Percentiles rank a stretch among this genome's conserved stretches.
Conservation (phyloP, 2,797 vertebrate species). For the Otolemur crassicaudatus region DNA sequence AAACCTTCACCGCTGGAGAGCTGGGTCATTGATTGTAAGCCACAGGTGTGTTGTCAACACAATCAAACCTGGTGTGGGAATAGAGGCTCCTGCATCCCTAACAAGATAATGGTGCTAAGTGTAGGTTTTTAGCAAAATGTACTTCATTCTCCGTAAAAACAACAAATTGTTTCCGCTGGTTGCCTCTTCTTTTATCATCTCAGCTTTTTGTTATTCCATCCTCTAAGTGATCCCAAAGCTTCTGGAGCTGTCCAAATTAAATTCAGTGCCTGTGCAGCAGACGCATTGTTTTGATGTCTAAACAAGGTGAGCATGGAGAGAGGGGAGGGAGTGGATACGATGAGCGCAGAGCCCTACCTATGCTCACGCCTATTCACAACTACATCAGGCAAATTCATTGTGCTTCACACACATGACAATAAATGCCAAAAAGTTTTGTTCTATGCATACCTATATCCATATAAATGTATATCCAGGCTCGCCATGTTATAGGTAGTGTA, state of each 20-base stretch:
- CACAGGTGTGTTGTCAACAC: conserved; percentile 69
- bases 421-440: background rate
- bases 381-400: background rate
- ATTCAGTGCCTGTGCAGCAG: background rate
- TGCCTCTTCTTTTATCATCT: conserved; percentile 65
- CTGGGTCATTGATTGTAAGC: conserved; percentile 73
- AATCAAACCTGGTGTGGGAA: conserved; percentile 60
- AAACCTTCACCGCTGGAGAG: background rate
- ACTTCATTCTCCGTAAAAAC: conserved; percentile 23
- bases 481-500: background rate
- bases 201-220: conserved; percentile 50
- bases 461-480: background rate
- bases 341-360: background rate
- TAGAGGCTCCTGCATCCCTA: conserved; percentile 55
- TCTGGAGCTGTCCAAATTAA: conserved; percentile 27
- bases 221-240: conserved; percentile 37
- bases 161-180: conserved; percentile 4
- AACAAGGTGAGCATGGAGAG: background rate
- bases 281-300: background rate
- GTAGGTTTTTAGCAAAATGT: conserved; percentile 59
- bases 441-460: background rate
- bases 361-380: background rate
- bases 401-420: background rate
- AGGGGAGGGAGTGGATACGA: background rate
- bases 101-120: conserved; percentile 63